Evolutionary conservation across 1,140 invertebrate species (phyloP).

Genomic region (Matsumurasca onukii): DNA sequence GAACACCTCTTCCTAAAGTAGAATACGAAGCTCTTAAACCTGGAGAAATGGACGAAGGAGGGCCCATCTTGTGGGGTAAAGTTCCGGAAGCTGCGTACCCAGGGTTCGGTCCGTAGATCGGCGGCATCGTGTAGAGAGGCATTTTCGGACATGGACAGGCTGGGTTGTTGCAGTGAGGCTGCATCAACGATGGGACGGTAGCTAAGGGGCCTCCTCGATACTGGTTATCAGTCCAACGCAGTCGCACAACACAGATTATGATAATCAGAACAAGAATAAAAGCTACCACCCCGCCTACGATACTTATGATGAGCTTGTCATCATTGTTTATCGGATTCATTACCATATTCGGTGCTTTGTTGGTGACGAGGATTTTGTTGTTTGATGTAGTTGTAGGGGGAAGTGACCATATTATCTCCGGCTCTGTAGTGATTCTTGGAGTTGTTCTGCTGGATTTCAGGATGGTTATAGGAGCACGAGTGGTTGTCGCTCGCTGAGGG

Average conservation of each 20-base stretch:
- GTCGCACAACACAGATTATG: slow-evolving; percentile 80
- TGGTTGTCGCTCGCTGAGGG: slow-evolving; percentile 50
- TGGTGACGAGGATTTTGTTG: slow-evolving; percentile 55
- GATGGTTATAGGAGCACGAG: slow-evolving; percentile 47
- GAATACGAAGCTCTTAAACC: slow-evolving; percentile 41
- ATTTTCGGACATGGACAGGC: slow-evolving; percentile 41
- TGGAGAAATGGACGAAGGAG: slow-evolving; percentile 41
- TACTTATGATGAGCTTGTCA: slow-evolving; percentile 88
- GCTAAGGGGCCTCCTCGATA: slow-evolving; percentile 65
- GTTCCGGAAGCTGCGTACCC: slow-evolving; percentile 43
- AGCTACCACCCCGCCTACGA: slow-evolving; percentile 86
- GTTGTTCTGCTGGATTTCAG: slow-evolving; percentile 46
- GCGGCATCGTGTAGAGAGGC: slow-evolving; percentile 27
- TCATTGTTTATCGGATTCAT: slow-evolving; percentile 69
- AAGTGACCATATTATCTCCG: slow-evolving; percentile 85
- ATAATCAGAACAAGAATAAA: slow-evolving; percentile 87
- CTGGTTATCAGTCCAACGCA: slow-evolving; percentile 59
- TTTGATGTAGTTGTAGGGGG: slow-evolving; percentile 60
- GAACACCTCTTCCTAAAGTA: slow-evolving; percentile 42
- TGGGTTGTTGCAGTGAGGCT: slow-evolving; percentile 44
- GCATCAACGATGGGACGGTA: slow-evolving; percentile 54
- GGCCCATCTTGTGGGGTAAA: slow-evolving; percentile 42
- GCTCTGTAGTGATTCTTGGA: slow-evolving; percentile 61
- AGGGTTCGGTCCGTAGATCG: slow-evolving; percentile 39
- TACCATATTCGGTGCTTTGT: slow-evolving; percentile 44